Base-by-base conservation (phyloP, 2,888 invertebrate species). In the Drepanosiphum platanoidis region DNA sequence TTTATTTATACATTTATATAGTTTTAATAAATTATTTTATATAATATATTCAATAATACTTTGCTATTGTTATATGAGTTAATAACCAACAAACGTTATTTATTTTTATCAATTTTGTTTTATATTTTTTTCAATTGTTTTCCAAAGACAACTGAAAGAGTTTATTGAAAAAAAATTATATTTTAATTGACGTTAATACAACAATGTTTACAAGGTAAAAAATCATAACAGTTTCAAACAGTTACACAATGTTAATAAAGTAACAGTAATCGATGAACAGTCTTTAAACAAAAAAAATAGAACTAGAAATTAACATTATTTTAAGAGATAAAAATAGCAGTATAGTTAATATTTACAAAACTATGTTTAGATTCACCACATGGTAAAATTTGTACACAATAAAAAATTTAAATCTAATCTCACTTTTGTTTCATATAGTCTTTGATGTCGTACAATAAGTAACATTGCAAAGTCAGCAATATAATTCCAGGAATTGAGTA, bases 371-470 rank as follows among this genome's bases (percentile, higher is more conserved):
- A 11, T 70, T 36, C 2, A 70, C 70, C 34, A 34, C 68, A 61
- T 27, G 61, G 46, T 80, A 52, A 80, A 52, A 52, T 52, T 18
- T 52, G 52, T 52, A 52, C 52, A 52, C 22, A 22, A 18, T 52
- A 52, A 52, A 22, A 74, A 64, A 74, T 46, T 74, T 64, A 74
- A 61, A 83, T 34, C 39, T 83, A 83, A 75, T 84, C 34, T 84
- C 83, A 84, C 83, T 84, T 84, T 75, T 84, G 75, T 84, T 84
- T 84, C 75, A 84, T 75, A 13, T 52, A 84, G 83, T 84, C 83
- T 84, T 84, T 84, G 36, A 84, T 75, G 75, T 84, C 83, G 1
- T 84, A 34, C 15, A 84, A 66, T 4, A 84, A 30, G 52, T 84
- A 84, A 75, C 83, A 84, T 34, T 84, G 83, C 5, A 84, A 46